These are phyloP conservation scores for Melipona quadrifasciata DNA, from an alignment of 1,140 invertebrate genomes.

Conservation along the genomic window DNA sequence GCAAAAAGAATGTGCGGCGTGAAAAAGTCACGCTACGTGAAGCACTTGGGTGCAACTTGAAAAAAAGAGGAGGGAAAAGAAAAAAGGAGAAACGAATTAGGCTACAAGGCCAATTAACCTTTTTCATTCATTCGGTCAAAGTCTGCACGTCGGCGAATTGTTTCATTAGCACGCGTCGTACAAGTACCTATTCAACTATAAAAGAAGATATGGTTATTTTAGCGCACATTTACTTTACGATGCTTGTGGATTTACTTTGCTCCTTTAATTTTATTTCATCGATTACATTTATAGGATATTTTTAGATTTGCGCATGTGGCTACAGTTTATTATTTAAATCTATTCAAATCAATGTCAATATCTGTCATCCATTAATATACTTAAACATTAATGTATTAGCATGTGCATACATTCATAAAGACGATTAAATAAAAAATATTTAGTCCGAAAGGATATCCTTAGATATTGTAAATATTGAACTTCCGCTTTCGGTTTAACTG, in stretches of 20 bases:
- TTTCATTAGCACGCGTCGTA: slow-evolving; percentile 9
- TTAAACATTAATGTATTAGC: not conserved
- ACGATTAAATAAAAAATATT: not conserved
- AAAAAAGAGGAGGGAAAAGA: too few species aligned
- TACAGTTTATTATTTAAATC: too few species aligned
- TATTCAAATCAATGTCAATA: too few species aligned
- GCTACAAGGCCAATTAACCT: not conserved
- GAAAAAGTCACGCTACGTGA: not conserved
- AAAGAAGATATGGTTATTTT: not conserved
- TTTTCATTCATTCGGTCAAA: slow-evolving; percentile 5
- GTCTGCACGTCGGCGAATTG: not conserved
- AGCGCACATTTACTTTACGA: not conserved
- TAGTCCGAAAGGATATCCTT: not conserved
- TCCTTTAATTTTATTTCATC: not conserved
- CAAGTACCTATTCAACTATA: not conserved
- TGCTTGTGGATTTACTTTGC: not conserved
- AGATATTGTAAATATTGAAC: not conserved
- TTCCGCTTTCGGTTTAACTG: not conserved
- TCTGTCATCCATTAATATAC: too few species aligned
- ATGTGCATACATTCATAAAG: not conserved
- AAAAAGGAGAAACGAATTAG: not conserved
- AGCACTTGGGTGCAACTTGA: too few species aligned
- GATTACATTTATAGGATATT: not conserved
- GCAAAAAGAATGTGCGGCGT: not conserved
- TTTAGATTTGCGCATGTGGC: too few species aligned